phyloP scores from a whole-genome alignment of 2,888 invertebrate species.

The Tachystola acroxantha region DNA sequence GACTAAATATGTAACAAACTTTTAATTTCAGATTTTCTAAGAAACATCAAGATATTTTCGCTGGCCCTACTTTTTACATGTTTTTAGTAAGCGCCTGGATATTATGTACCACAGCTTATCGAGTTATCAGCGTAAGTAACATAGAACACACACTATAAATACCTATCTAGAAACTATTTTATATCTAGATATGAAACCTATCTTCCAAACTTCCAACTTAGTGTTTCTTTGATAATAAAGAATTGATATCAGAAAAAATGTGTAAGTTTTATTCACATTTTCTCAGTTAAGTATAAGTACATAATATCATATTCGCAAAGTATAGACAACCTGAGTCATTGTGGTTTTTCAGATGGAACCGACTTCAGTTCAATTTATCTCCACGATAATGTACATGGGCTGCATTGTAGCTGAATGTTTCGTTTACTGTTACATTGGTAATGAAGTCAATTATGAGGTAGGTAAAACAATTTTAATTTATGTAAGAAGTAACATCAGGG shows the following conservation, averaged over 20 bases:
- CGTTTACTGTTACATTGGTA: slow-evolving; percentile 48
- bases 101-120: slow-evolving; percentile 32
- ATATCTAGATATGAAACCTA: no score
- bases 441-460: slow-evolving; percentile 39
- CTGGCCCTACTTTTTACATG: slow-evolving; percentile 24
- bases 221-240: no score
- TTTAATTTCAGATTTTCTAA: slow-evolving; percentile 18
- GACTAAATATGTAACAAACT: no score
- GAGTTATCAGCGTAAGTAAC: slow-evolving; percentile 23
- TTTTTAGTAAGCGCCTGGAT: slow-evolving; percentile 34
- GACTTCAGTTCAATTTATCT: slow-evolving; percentile 38
- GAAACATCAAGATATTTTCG: slow-evolving; percentile 23
- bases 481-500: no score
- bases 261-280: no score
- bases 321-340: no score
- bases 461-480: no score
- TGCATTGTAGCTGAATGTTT: slow-evolving; percentile 44
- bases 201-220: no score
- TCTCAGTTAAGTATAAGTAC: no score
- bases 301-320: no score
- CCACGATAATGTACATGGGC: slow-evolving; percentile 44
- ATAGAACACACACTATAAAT: neutral
- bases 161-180: neutral
- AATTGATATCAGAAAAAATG: no score
- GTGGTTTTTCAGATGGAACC: slow-evolving; percentile 35